phyloP scores from a whole-genome alignment of 1,140 invertebrate species.

The Pinna nobilis region DNA sequence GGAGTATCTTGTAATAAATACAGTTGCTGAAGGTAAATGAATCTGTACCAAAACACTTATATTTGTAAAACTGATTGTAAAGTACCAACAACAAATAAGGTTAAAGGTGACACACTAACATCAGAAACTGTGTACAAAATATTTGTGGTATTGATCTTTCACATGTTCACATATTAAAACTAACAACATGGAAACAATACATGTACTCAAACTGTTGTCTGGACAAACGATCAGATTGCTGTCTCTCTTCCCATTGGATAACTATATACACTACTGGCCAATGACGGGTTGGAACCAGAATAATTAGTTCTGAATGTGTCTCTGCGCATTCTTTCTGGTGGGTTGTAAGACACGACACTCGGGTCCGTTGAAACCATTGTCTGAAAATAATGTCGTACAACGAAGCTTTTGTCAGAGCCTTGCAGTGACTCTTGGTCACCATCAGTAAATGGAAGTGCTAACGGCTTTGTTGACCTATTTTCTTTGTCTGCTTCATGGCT shows the following conservation, averaged over 20 bases:
- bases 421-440: conserved; percentile 58
- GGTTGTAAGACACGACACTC: conserved; percentile 23
- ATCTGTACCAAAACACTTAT: too few species aligned
- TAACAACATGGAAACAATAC: too few species aligned
- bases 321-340: conserved; percentile 22
- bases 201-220: too few species aligned
- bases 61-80: too few species aligned
- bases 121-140: too few species aligned
- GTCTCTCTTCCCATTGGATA: conserved; percentile 38
- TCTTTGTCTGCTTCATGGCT: conserved; percentile 42
- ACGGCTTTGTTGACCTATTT: conserved; percentile 37
- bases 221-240: conserved; percentile 9
- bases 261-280: conserved; percentile 22
- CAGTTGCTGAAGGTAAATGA: too few species aligned
- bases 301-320: conserved; percentile 9
- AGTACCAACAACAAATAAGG: too few species aligned
- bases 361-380: conserved; percentile 50
- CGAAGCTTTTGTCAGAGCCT: conserved; percentile 63
- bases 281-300: conserved; percentile 12
- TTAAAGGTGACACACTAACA: too few species aligned
- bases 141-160: too few species aligned
- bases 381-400: conserved; percentile 61
- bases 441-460: conserved; percentile 45
- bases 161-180: too few species aligned
- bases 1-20: too few species aligned